Evolutionary conservation across 2,888 invertebrate species (phyloP).

Genomic region (Desoria tigrina): DNA sequence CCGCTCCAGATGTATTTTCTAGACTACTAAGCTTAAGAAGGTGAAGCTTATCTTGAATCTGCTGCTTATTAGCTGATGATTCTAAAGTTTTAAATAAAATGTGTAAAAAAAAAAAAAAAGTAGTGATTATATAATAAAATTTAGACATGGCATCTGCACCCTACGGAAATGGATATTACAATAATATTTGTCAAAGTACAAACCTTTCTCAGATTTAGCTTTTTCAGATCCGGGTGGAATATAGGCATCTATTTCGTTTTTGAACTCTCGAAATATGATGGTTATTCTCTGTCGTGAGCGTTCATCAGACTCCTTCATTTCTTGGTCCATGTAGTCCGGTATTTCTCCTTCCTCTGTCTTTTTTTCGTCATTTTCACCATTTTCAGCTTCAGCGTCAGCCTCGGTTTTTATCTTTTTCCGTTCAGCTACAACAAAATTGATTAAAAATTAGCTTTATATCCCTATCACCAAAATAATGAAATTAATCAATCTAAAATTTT

Average conservation of each 20-base stretch:
- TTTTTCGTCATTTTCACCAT: conserved; percentile 49
- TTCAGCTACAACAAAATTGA: conserved; percentile 38
- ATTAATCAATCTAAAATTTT: too few relatives aligned
- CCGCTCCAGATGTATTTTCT: conserved; percentile 24
- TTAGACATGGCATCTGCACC: background rate
- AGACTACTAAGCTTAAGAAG: conserved; percentile 51
- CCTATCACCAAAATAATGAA: background rate
- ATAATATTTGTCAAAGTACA: conserved; percentile 4
- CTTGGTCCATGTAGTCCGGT: conserved; percentile 72
- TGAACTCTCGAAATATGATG: conserved; percentile 80
- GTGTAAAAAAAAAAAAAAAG: background rate
- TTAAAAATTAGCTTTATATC: background rate
- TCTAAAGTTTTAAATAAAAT: conserved; percentile 29
- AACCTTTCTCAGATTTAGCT: conserved; percentile 26
- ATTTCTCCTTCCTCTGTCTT: conserved; percentile 38
- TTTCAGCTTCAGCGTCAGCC: conserved; percentile 55
- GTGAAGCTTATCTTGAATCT: conserved; percentile 52
- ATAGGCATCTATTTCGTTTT: conserved; percentile 65
- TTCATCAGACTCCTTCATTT: conserved; percentile 72
- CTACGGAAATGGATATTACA: conserved; percentile 1
- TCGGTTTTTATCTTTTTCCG: conserved; percentile 55
- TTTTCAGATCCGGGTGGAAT: conserved; percentile 48
- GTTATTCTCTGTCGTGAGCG: conserved; percentile 75
- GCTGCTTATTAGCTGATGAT: conserved; percentile 44
- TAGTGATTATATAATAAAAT: conserved; percentile 8